These are phyloP conservation scores for Leptinotarsa juncta DNA, from an alignment of 2,888 invertebrate species.

Conservation along the genomic window DNA sequence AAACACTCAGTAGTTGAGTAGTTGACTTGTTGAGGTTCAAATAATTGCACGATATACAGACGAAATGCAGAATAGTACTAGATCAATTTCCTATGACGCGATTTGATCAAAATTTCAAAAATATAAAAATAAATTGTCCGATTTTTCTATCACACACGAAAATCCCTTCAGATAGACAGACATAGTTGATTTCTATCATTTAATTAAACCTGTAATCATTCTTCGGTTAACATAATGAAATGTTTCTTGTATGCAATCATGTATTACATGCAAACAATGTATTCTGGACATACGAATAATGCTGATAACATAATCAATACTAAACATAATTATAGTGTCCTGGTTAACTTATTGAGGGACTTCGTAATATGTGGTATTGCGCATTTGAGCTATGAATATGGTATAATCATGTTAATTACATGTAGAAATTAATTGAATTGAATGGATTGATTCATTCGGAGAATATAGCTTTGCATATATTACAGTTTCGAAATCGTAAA, in stretches of 20 bases:
- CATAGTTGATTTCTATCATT: neutral
- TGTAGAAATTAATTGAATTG: neutral
- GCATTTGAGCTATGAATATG: neutral
- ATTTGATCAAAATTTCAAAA: too few species aligned
- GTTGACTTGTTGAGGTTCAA: too few species aligned
- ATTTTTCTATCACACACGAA: too few species aligned
- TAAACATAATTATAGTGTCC: slow-evolving; percentile 5
- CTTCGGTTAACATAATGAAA: neutral
- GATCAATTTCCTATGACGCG: too few species aligned
- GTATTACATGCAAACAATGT: slow-evolving; percentile 10
- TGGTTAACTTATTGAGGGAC: slow-evolving; percentile 12
- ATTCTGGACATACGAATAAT: slow-evolving; percentile 2
- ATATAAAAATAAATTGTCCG: too few species aligned
- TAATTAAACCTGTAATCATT: neutral
- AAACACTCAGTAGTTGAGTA: too few species aligned
- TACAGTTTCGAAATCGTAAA: too few species aligned
- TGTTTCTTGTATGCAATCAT: neutral
- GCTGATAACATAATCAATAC: slow-evolving; percentile 17
- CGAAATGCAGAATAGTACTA: too few species aligned
- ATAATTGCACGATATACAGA: too few species aligned
- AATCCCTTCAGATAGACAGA: too few species aligned
- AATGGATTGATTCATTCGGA: neutral
- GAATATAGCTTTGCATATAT: neutral
- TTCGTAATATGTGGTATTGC: slow-evolving; percentile 1
- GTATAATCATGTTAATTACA: slow-evolving; percentile 7